Base-by-base conservation (phyloP, 2,797 vertebrate genomes). In the Scyliorhinus canicula region DNA sequence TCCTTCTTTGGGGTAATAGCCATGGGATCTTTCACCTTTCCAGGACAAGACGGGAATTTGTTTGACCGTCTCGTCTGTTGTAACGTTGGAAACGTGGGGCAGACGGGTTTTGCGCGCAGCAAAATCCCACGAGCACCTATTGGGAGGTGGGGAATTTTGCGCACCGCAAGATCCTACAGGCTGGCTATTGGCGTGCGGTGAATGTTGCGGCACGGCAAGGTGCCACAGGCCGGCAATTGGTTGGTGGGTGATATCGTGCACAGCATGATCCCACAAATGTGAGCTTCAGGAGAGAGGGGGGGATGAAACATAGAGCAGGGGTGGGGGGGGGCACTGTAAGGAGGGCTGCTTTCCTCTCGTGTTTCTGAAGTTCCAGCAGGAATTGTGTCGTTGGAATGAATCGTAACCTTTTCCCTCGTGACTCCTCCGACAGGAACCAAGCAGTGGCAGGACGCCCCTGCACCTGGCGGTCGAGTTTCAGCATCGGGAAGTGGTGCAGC, bases 391-490 rank as follows among this genome's bases (percentile, higher is more conserved):
- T 82, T 5, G 4, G 77, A 82, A 24, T 82, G 19, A 24, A 24
- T 44, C 16, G 16, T 82, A 19, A 79, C 74, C 16, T 79, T 79
- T 40, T 40, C n/a, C 26, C 14, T 19, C 44, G 14, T 44, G 74
- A n/a, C 50, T 19, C 0, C 26, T 3, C 40, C 24, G 7, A 44
- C 88, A 91, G 88, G 88, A 91, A 91, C n/a, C 88, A 0, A 91
- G 12, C 88, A 91, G 88, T 3, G 88, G 88, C n/a, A 26, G 88
- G 19, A 91, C 88, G 0, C n/a, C 88, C 60, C 60, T 91, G 40
- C 88, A 91, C n/a, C 60, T 91, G 21, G 88, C 88, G 8, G 88
- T 91, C 0, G 88, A 91, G 88, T 91, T 91, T n/a, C 88, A 91
- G 60, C n/a, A 60, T n/a, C 19, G 88, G 3, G 88, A 91, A 1